Conservation (phyloP, 2,888 invertebrate species). For the Pasiphila rectangulata region DNA sequence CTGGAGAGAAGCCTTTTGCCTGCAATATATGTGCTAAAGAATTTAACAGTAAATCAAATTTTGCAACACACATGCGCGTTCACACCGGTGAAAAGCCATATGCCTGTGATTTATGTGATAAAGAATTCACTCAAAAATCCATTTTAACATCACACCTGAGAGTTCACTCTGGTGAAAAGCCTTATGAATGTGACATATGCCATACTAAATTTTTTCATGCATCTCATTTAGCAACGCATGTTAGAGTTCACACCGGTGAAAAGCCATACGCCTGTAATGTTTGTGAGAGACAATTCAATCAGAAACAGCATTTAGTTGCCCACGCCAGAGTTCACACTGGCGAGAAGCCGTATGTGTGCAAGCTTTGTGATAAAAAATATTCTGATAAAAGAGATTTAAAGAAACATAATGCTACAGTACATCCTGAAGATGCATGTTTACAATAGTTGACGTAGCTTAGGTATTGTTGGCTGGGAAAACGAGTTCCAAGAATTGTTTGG, state of each 20-base stretch:
- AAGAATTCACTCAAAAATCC: neutral
- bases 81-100: neutral
- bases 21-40: neutral
- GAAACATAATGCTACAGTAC: no score
- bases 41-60: neutral
- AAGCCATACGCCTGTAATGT: neutral
- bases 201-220: neutral
- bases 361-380: neutral
- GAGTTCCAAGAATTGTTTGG: no score
- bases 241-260: neutral
- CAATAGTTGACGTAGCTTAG: no score
- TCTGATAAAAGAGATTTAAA: neutral
- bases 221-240: neutral
- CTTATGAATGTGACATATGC: neutral
- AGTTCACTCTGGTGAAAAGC: no score
- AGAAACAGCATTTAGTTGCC: neutral
- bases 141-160: neutral
- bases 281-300: neutral
- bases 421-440: no score
- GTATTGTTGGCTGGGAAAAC: no score
- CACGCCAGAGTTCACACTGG: neutral
- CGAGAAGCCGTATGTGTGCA: neutral
- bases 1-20: neutral
- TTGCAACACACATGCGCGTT: neutral
- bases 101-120: neutral